Evolutionary conservation across 2,113 vertebrate genomes (phyloP).

Genomic region (Pterophyllum scalare): DNA sequence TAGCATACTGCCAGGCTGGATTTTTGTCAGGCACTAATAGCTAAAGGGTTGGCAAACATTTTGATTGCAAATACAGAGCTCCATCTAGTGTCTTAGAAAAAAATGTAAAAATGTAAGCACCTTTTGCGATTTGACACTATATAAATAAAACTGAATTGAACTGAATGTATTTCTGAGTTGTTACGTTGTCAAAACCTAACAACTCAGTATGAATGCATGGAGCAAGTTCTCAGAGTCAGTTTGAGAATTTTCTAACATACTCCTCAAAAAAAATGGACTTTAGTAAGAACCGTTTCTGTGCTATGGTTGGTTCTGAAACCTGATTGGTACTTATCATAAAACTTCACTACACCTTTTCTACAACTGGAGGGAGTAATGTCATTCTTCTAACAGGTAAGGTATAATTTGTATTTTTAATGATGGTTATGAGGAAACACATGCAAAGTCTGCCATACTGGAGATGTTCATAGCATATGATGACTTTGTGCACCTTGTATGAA

Average conservation of each 20-base stretch:
- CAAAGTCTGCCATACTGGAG: neutral
- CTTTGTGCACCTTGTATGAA: neutral
- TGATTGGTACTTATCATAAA: neutral
- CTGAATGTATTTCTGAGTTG: too few species aligned
- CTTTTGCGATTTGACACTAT: too few species aligned
- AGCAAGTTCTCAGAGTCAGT: too few species aligned
- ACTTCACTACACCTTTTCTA: neutral
- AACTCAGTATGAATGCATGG: too few species aligned
- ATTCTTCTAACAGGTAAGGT: neutral
- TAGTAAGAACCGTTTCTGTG: neutral
- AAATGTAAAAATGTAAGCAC: neutral
- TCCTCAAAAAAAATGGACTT: too few species aligned
- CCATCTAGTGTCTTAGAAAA: conserved; percentile 48
- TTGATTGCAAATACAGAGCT: conserved; percentile 26
- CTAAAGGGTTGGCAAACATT: neutral
- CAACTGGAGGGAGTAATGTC: neutral
- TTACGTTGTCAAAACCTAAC: too few species aligned
- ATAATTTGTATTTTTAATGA: neutral
- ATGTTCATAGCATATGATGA: neutral
- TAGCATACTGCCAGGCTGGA: neutral
- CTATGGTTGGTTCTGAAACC: neutral
- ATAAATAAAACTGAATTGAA: too few species aligned
- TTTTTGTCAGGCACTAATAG: neutral
- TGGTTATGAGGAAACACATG: neutral
- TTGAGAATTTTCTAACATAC: neutral